Evolutionary conservation across 1,140 invertebrate species (phyloP), one percentile per base, ranked within the genome.

Genomic region (Anastatus disparis): DNA sequence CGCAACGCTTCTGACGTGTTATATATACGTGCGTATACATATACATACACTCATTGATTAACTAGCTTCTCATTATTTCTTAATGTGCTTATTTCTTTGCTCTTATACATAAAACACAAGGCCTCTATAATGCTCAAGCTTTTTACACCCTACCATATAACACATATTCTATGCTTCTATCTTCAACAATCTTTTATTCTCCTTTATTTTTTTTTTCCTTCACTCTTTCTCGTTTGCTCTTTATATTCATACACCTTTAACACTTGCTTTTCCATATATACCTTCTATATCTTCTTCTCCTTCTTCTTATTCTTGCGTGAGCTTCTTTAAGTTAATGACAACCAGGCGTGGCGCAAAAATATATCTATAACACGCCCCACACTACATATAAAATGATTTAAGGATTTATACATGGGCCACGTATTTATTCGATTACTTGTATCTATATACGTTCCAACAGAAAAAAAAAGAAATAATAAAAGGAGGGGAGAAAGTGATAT

Each of bases 1-100:
- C 13, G 17, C 13, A 62, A 31, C 44, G 2, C 13, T 7, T 10
- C 62, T 9, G 15, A 17, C 48, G 12, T 10, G 29, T 48, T 53
- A 22, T 38, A 40, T n/a, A n/a, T n/a, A n/a, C n/a, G n/a, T n/a
- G n/a, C n/a, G n/a, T n/a, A n/a, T n/a, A n/a, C n/a, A n/a, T n/a
- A n/a, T n/a, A n/a, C 17, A 56, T 10, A 35, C 17, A 13, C 44
- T 52, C 66, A 62, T 53, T 70, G 58, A 62, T 70, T 62, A 70
- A 53, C 58, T 55, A 70, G 38, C 15, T 24, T 53, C 56, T 69
- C 46, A 42, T 69, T 69, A 62, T 52, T 62, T 62, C 58, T 62
- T 62, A 52, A 68, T 67, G 22, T 9, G n/a, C 42, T 68, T 68
- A 42, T 68, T 68, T 52, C 13, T 44, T 22, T 20, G 35, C 40